Base-by-base conservation (phyloP, 2,797 vertebrate genomes). In the Triplophysa yarkandensis region DNA sequence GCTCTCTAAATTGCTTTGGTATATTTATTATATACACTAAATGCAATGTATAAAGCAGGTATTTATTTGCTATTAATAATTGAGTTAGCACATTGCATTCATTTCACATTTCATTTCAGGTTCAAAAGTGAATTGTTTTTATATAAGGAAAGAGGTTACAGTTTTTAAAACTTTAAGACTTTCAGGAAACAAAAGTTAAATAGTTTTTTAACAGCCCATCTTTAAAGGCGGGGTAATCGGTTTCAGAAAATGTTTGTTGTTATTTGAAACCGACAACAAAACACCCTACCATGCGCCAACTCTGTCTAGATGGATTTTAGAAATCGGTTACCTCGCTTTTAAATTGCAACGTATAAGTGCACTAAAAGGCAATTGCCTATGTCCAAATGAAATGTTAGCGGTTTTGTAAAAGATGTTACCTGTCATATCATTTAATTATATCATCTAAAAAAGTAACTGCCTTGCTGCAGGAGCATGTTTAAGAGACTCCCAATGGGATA, bases 41-140 rank as follows among this genome's bases (percentile, higher is more conserved):
- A 30, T 21, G 19, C 3, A 23, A 32, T 46, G 19, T 9, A n/a
- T 46, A 46, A 21, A 25, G 46, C 4, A 16, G 13, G 10, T 41
- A 6, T 68, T n/a, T 55, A n/a, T 54, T 36, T 19, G n/a, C 30
- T 36, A 27, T 44, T 5, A 54, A 50, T 39, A 17, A n/a, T n/a
- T 28, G 6, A 39, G 11, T 52, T 68, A 28, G 23, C 10, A 57
- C 50, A 57, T 69, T 9, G 57, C 27, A 44, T 69, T 69, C 67
- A 58, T 69, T 58, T 27, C n/a, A 44, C 25, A 57, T 58, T 55
- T 68, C 8, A 68, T 55, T 68, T 68, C 7, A 55, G 39, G 2
- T 28, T 50, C n/a, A 6, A 41, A 28, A 54, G 21, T 50, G 58
- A 19, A 19, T 30, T 52, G 7, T 36, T 67, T 27, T 66, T 3